Percentiles rank a stretch among this genome's conserved stretches.
phyloP scores from a whole-genome alignment of 2,888 invertebrate genomes.

The Quadriops clusia region DNA sequence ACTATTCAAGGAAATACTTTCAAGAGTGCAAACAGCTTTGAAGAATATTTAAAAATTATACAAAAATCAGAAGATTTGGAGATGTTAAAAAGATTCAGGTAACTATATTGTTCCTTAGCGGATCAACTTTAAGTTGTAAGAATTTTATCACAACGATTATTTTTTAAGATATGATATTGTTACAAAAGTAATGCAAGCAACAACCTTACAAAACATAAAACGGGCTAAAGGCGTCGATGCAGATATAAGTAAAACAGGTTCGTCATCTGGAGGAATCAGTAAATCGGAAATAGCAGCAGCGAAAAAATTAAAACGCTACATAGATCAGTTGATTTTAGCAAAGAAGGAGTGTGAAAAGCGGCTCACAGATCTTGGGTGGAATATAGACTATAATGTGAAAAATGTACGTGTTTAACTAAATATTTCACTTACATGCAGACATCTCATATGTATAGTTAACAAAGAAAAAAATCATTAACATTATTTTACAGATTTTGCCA shows the following conservation, averaged over 20 bases:
- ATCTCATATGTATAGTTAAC: slow-evolving; percentile 7
- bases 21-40: slow-evolving; percentile 80
- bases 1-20: slow-evolving; percentile 72
- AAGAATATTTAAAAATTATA: slow-evolving; percentile 78
- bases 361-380: slow-evolving; percentile 63
- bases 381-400: slow-evolving; percentile 44
- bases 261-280: slow-evolving; percentile 44
- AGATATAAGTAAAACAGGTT: slow-evolving; percentile 44
- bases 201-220: slow-evolving; percentile 80
- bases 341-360: slow-evolving; percentile 73
- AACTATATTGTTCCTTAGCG: no score
- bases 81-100: slow-evolving; percentile 72
- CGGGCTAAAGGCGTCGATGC: slow-evolving; percentile 68
- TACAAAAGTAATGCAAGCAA: slow-evolving; percentile 88
- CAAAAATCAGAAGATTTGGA: slow-evolving; percentile 70
- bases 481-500: slow-evolving; percentile 53
- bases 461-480: slow-evolving; percentile 8
- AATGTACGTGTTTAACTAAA: not conserved
- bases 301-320: slow-evolving; percentile 72
- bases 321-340: slow-evolving; percentile 68
- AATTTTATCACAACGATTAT: slow-evolving; percentile 9
- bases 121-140: not conserved
- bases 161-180: slow-evolving; percentile 66
- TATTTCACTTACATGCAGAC: no score
- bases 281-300: slow-evolving; percentile 72